Base-by-base conservation (phyloP, 1,140 invertebrate species). In the Dendroctonus valens region DNA sequence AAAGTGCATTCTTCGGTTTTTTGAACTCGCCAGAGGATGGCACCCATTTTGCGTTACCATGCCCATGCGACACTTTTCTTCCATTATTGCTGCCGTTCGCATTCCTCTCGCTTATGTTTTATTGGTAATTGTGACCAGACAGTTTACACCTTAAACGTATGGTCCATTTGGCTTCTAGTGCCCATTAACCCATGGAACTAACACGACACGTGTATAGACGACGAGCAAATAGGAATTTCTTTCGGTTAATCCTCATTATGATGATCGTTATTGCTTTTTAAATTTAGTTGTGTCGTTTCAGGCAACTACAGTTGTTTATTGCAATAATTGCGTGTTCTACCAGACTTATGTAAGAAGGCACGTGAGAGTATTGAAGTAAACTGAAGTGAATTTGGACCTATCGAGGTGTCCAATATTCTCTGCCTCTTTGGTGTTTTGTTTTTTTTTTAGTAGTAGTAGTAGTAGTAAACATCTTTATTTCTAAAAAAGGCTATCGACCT, bases 1-100 rank as follows among this genome's bases (percentile, higher is more conserved):
- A 9, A 54, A 40, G 52, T 39, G 52, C 52, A 54, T 54, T 54
- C 52, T 54, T 54, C 38, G 15, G 12, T 38, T 54, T 51, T 51
- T 51, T 51, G 14, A 51, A 51, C 49, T 51, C 26, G 9, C 9
- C 12, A 51, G 9, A n/a, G 49, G 44, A 46, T 11, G 44, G 8
- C 8, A 11, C 8, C 8, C 44, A 11, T 46, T 11, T 46, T 9
- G 12, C 8, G 8, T 12, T 46, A 11, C 8, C 14, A 14, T 51
- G n/a, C 7, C n/a, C 7, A n/a, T 51, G 8, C 9, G 49, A n/a
- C 14, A 51, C 26, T 51, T 51, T n/a, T 26, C 7, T 51, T 51
- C 9, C 49, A n/a, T n/a, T 11, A 15, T 51, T 15, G 7, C 26
- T 51, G 42, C 42, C 8, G 42, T 46, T 46, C 8, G 8, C n/a